Evolutionary conservation across 2,888 invertebrate genomes (phyloP), one percentile per base, ranked within the genome.

Genomic region (Rotaria magnacalcarata): DNA sequence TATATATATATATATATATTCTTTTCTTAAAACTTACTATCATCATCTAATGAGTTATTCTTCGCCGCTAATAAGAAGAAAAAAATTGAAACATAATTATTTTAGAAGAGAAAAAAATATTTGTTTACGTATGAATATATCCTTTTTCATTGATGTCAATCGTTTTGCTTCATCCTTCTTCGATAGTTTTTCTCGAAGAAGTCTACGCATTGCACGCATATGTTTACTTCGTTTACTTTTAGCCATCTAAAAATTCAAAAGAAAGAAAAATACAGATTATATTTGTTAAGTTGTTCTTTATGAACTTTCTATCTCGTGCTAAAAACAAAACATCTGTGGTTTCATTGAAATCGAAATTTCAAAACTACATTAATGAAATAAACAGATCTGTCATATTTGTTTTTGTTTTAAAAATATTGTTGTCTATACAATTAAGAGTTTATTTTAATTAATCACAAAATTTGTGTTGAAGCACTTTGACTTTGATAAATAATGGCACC

Each of bases 401-500:
- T 34, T 34, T 34, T 34, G 19, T 41, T 34, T 19, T 14, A 16
- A 67, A 67, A 27, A 67, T 7, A n/a, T 3, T 16, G 0, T 19
- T 67, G 34, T 67, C 67, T 67, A 67, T 67, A 34, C 27, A 67
- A 67, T 27, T 19, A 67, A 19, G 34, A 34, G 11, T 67, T 34
- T 34, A 34, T 34, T 27, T 16, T n/a, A 84, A 11, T 47, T 47
- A 24, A 41, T 84, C 84, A 52, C n/a, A 52, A 50, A 10, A 87
- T 87, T 85, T 87, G 87, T 50, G 85, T 75, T 34, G 87, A 84
- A 34, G 94, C 93, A 90, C 94, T 94, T 90, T 94, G 94, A 89
- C 93, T 94, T 89, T 93, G 93, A 90, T 94, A 94, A 88, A 94
- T 93, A 88, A 94, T 93, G 87, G 94, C 94, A 80, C 94, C 94